Evolutionary conservation across 2,888 invertebrate genomes (phyloP).

Genomic region (Sisyra nigra): DNA sequence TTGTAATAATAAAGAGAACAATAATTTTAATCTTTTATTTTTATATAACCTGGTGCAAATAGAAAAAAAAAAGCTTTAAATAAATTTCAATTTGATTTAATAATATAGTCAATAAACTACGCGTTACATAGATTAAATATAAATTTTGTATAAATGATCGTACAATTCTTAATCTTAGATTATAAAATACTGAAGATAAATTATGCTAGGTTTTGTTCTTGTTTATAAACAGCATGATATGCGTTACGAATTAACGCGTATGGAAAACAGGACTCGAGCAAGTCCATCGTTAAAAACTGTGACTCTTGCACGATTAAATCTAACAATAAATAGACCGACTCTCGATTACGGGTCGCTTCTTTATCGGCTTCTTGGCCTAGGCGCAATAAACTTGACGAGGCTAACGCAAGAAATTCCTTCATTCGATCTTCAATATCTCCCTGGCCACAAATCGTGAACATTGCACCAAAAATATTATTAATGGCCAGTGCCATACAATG

Average conservation of each 20-base stretch:
- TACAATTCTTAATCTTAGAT: background rate
- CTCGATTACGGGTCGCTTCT: slow-evolving; percentile 84
- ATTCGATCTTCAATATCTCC: slow-evolving; percentile 94
- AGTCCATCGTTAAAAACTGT: slow-evolving; percentile 95
- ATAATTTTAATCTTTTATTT: too few species aligned
- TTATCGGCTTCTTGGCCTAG: slow-evolving; percentile 92
- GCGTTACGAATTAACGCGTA: slow-evolving; percentile 96
- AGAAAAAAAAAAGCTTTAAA: too few species aligned
- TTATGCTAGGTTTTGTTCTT: slow-evolving; percentile 49
- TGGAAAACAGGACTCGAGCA: slow-evolving; percentile 97
- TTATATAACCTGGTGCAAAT: too few species aligned
- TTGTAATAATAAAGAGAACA: too few species aligned
- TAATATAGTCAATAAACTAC: too few species aligned
- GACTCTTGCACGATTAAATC: slow-evolving; percentile 98
- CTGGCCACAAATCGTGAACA: slow-evolving; percentile 91
- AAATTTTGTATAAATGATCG: background rate
- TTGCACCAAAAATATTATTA: slow-evolving; percentile 88
- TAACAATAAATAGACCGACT: slow-evolving; percentile 89
- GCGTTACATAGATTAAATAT: too few species aligned
- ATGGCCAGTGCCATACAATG: slow-evolving; percentile 97
- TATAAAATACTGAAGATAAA: slow-evolving; percentile 2
- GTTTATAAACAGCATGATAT: slow-evolving; percentile 90
- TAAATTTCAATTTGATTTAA: too few species aligned
- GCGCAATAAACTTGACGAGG: slow-evolving; percentile 86
- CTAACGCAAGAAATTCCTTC: slow-evolving; percentile 87